Conservation (phyloP, 1,140 invertebrate species). For the Cydia pomonella region DNA sequence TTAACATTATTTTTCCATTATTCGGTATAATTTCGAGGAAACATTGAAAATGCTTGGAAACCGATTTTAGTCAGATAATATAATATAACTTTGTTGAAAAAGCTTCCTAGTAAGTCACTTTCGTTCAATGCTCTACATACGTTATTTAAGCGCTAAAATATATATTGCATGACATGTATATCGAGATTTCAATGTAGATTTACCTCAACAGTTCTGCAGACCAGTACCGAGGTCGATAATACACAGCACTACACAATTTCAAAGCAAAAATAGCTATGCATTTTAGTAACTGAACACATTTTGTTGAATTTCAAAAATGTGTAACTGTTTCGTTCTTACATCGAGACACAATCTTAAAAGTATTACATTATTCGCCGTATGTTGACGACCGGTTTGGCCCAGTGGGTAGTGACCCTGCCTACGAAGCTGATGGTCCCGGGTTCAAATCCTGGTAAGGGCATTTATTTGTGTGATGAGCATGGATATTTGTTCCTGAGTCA, state of each 20-base stretch:
- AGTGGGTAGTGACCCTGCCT: no score
- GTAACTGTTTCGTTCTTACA: neutral
- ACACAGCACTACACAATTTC: neutral
- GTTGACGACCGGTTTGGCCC: no score
- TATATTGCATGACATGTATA: neutral
- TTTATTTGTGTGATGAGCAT: no score
- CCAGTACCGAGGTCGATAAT: neutral
- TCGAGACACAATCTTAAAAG: constrained; percentile 6
- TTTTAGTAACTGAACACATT: neutral
- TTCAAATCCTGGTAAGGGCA: no score
- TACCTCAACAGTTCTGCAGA: constrained; percentile 4
- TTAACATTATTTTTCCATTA: no score
- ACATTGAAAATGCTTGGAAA: neutral
- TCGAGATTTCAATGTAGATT: neutral
- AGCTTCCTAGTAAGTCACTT: no score
- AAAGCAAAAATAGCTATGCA: constrained; percentile 2
- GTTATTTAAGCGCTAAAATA: neutral
- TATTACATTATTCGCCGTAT: no score
- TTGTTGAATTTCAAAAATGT: neutral
- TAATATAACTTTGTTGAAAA: no score
- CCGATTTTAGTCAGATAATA: neutral
- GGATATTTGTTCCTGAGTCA: no score
- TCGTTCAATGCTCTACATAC: no score
- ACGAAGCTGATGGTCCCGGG: no score
- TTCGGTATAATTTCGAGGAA: neutral